Evolutionary conservation across 2,113 vertebrate genomes (phyloP).

Genomic region (Phocoena phocoena): DNA sequence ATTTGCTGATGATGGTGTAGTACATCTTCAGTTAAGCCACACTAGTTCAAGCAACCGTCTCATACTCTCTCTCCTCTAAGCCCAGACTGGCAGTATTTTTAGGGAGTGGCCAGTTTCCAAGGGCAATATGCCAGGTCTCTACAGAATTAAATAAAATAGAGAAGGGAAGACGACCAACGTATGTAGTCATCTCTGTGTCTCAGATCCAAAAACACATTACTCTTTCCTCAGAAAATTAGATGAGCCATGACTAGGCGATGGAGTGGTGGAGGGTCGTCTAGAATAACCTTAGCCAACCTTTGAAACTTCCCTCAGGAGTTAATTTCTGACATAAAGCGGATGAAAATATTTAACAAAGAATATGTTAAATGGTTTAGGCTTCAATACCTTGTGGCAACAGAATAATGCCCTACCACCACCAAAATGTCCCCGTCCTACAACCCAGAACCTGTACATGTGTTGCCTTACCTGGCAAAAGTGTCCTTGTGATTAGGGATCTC

Average conservation of each 20-base stretch:
- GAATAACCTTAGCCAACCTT: neutral
- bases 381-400: neutral
- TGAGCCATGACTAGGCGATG: neutral
- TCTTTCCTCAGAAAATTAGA: conserved; percentile 13
- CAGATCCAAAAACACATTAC: conserved; percentile 9
- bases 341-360: neutral
- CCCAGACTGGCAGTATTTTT: neutral
- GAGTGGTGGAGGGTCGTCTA: neutral
- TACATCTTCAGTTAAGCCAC: neutral
- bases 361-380: neutral
- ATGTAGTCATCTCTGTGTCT: neutral
- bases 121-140: neutral
- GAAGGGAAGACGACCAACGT: conserved; percentile 15
- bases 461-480: neutral
- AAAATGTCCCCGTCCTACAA: fast-evolving
- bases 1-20: neutral
- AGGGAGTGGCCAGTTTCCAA: conserved; percentile 9
- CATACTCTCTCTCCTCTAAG: neutral
- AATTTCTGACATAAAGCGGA: neutral
- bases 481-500: neutral
- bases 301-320: neutral
- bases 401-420: neutral
- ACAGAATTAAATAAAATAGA: conserved; percentile 48
- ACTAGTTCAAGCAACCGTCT: neutral
- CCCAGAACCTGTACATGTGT: too few species aligned